Evolutionary conservation across 2,113 vertebrate species (phyloP).

Genomic region (Bagarius yarrelli): DNA sequence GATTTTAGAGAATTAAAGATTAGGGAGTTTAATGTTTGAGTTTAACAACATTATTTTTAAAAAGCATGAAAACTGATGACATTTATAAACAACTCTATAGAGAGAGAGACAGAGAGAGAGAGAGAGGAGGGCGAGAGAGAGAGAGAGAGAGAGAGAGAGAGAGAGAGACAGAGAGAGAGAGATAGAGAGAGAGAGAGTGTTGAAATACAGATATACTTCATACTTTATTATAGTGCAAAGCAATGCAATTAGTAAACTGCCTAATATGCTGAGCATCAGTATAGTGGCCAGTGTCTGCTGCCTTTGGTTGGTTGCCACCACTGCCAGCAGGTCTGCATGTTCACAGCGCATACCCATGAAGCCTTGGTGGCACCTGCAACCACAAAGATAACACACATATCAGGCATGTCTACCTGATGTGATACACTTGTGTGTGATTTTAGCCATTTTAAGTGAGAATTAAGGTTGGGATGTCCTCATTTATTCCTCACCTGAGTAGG

Average conservation of each 20-base stretch:
- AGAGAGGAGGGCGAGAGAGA: no score
- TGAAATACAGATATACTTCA: background rate
- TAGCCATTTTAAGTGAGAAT: no score
- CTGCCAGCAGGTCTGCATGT: constrained; percentile 90
- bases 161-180: no score
- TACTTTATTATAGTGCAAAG: constrained; percentile 87
- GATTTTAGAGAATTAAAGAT: constrained; percentile 14
- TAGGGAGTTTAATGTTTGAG: background rate
- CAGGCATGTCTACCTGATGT: no score
- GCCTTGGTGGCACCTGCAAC: constrained; percentile 81
- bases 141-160: no score
- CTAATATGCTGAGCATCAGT: constrained; percentile 84
- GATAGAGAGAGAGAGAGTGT: no score
- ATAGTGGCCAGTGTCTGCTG: constrained; percentile 85
- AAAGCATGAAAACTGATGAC: background rate
- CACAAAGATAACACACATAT: constrained; percentile 11
- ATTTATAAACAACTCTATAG: no score
- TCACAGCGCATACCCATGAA: constrained; percentile 89
- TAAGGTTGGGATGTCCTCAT: no score
- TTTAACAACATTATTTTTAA: background rate
- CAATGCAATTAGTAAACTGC: constrained; percentile 77
- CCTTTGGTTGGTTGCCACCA: constrained; percentile 89
- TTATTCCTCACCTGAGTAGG: no score
- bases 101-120: no score
- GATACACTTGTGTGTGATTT: no score